phyloP scores from a whole-genome alignment of 2,797 vertebrate species.

The Onychomys leucogaster region DNA sequence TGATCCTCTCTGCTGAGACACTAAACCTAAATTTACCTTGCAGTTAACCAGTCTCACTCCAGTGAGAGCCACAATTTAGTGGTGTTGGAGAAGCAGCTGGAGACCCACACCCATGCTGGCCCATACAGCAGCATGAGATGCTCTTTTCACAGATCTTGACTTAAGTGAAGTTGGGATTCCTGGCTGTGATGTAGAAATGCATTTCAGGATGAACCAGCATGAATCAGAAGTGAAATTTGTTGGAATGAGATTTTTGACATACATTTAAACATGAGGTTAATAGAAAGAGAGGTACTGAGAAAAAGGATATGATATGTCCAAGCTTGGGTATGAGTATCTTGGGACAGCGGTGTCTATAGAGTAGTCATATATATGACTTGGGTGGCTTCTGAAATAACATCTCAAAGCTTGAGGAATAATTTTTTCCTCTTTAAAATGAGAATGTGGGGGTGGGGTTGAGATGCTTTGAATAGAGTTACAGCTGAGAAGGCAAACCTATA shows the following conservation, averaged over 20 bases:
- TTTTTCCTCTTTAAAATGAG: background rate
- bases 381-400: background rate
- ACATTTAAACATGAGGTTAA: background rate
- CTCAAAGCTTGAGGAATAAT: background rate
- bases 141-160: background rate
- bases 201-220: background rate
- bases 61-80: background rate
- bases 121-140: background rate
- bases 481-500: background rate
- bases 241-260: background rate
- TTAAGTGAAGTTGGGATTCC: background rate
- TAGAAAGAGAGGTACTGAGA: background rate
- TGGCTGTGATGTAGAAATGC: background rate
- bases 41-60: background rate
- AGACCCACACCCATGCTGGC: background rate
- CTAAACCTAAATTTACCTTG: background rate
- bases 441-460: fast-evolving
- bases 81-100: background rate
- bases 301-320: background rate
- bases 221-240: background rate
- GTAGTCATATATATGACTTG: background rate
- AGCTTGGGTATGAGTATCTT: background rate
- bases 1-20: background rate
- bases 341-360: background rate
- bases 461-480: background rate